These are phyloP conservation scores for Corythornis madagascariensis DNA, from an alignment of 2,113 vertebrate genomes.

Conservation along the genomic window DNA sequence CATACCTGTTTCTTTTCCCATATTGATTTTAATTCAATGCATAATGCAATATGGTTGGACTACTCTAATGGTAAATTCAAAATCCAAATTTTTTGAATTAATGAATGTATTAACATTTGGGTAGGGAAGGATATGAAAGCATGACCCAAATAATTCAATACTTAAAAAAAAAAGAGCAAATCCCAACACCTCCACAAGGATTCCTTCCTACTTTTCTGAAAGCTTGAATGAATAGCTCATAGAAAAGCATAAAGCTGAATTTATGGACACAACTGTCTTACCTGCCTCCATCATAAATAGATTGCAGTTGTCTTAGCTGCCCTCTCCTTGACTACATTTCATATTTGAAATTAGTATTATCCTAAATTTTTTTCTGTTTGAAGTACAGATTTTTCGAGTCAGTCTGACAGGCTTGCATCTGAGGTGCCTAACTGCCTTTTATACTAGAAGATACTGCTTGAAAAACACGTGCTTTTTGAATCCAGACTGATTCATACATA, in stretches of 20 bases:
- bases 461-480: not conserved
- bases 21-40: not conserved
- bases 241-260: not conserved
- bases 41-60: not conserved
- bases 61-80: not conserved
- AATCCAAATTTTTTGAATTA: not conserved
- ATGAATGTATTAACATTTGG: not conserved
- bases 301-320: slow-evolving; percentile 1
- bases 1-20: not conserved
- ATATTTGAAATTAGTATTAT: slow-evolving; percentile 32
- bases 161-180: accelerated
- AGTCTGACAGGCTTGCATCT: not conserved
- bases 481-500: not conserved
- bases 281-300: slow-evolving; percentile 2
- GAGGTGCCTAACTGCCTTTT: not conserved
- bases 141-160: not conserved
- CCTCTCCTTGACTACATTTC: slow-evolving; percentile 24
- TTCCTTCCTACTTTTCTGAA: not conserved
- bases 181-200: not conserved
- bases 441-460: not conserved
- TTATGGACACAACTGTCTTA: slow-evolving; percentile 11
- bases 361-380: slow-evolving; percentile 30
- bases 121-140: not conserved
- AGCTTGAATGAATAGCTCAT: not conserved
- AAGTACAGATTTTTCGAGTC: slow-evolving; percentile 35